phyloP scores from a whole-genome alignment of 1,140 invertebrate species.

The Dryas iulia region DNA sequence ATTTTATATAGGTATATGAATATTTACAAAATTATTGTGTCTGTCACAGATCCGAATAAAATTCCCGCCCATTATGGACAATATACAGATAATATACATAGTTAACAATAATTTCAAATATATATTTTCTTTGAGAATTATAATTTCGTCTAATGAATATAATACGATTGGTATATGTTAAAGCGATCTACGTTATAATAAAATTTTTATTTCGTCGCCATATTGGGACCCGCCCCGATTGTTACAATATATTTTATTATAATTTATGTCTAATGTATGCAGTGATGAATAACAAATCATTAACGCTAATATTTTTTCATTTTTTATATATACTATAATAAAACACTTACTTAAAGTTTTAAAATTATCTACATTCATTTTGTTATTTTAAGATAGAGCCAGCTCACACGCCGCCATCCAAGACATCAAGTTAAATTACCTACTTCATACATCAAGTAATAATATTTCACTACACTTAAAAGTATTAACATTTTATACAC shows the following conservation, averaged over 20 bases:
- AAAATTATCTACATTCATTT: neutral
- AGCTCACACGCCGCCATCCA: neutral
- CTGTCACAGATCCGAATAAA: slow-evolving; percentile 64
- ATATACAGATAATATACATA: neutral
- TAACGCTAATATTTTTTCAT: too few relatives aligned
- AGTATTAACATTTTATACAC: too few relatives aligned
- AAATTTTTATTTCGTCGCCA: neutral
- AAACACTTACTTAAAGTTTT: too few relatives aligned
- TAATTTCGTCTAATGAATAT: neutral
- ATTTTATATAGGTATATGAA: slow-evolving; percentile 29
- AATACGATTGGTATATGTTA: neutral
- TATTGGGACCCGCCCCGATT: slow-evolving; percentile 21
- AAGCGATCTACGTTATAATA: slow-evolving; percentile 1
- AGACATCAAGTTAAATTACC: neutral
- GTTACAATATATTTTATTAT: neutral
- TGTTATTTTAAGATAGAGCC: neutral
- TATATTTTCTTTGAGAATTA: neutral
- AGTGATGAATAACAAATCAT: too few relatives aligned
- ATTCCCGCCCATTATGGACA: slow-evolving; percentile 28
- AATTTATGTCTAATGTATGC: too few relatives aligned
- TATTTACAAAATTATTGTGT: slow-evolving; percentile 76
- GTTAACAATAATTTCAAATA: neutral
- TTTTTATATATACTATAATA: too few relatives aligned
- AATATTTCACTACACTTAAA: too few relatives aligned
- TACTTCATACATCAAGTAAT: too few relatives aligned